Percentiles rank a stretch among this genome's conserved stretches.
These are phyloP conservation scores for Drosophila maculinotata DNA, from an alignment of 2,888 invertebrate genomes.

Conservation along the genomic window DNA sequence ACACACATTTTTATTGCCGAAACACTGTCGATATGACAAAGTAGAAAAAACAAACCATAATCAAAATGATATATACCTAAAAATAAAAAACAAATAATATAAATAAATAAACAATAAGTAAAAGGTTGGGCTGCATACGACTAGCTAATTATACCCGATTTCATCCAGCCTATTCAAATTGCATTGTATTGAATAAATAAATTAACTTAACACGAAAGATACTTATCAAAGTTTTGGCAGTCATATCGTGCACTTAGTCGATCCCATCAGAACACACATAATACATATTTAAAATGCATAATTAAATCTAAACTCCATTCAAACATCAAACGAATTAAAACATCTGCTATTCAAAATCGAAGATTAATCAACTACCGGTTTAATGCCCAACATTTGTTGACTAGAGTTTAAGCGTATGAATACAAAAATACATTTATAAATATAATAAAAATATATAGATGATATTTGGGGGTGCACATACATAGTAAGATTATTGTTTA, in stretches of 20 bases:
- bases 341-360: constrained; percentile 48
- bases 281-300: constrained; percentile 22
- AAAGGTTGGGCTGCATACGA: constrained; percentile 25
- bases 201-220: constrained; percentile 36
- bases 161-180: constrained; percentile 40
- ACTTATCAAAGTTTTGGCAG: constrained; percentile 63
- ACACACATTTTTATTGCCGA: constrained; percentile 27
- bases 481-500: constrained; percentile 73
- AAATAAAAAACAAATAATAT: constrained; percentile 34
- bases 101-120: constrained; percentile 20
- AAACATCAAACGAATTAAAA: constrained; percentile 37
- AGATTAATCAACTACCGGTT: constrained; percentile 55
- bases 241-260: constrained; percentile 75
- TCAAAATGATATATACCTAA: constrained; percentile 73
- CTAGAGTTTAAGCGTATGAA: constrained; percentile 59
- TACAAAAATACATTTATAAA: constrained; percentile 19
- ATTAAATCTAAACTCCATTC: constrained; percentile 43
- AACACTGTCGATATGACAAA: constrained; percentile 40
- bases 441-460: constrained; percentile 18
- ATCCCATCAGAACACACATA: constrained; percentile 44
- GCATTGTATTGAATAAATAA: constrained; percentile 43
- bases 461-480: constrained; percentile 56
- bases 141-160: constrained; percentile 61
- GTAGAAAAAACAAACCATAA: constrained; percentile 55
- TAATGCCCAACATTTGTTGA: constrained; percentile 68